Percentiles rank a stretch among this genome's conserved stretches.
Evolutionary conservation across 2,113 vertebrate genomes (phyloP).

Genomic region (Trachemys scripta): DNA sequence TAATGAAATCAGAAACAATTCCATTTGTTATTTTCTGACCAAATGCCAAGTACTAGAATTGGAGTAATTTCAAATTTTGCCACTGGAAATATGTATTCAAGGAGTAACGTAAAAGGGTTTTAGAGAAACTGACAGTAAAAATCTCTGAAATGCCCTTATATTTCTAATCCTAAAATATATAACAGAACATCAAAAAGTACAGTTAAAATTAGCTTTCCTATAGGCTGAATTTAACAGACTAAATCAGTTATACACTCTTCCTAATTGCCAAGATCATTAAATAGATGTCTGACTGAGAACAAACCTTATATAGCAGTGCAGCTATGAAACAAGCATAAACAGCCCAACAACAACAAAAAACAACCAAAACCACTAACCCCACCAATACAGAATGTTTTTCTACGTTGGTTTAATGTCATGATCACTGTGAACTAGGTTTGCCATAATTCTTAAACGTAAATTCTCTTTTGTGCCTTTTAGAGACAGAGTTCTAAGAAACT

Average conservation of each 20-base stretch:
- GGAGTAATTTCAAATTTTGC: not conserved
- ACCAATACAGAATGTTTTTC: not conserved
- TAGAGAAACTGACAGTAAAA: too few species aligned
- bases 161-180: too few species aligned
- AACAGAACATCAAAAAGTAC: too few species aligned
- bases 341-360: not conserved
- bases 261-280: too few species aligned
- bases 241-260: too few species aligned
- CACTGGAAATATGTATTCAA: not conserved
- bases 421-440: not conserved
- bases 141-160: too few species aligned
- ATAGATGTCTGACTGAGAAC: not conserved
- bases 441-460: accelerated
- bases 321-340: not conserved
- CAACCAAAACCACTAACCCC: not conserved
- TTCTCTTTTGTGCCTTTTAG: not conserved
- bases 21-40: not conserved
- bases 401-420: not conserved
- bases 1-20: not conserved
- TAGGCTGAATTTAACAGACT: too few species aligned
- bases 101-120: not conserved
- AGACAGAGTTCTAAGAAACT: not conserved
- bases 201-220: too few species aligned
- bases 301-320: not conserved
- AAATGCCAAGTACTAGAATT: not conserved